Evolutionary conservation across 2,888 invertebrate genomes (phyloP), one percentile per base, ranked within the genome.

Genomic region (Scrobipalpa costella): DNA sequence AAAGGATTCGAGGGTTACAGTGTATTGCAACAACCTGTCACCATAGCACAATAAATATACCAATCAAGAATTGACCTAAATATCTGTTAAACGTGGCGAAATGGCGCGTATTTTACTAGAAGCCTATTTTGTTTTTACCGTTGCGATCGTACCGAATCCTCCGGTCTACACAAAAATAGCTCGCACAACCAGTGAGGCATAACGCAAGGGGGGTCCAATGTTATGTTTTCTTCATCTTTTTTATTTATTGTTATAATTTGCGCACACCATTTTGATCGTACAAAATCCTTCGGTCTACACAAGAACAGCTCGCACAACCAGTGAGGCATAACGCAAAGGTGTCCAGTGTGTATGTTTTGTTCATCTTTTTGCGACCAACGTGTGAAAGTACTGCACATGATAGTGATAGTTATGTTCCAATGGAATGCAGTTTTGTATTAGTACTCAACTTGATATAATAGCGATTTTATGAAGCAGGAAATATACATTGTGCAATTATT

Each of bases 341-440:
- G 55, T 55, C 55, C 34, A 55, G 55, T 55, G 27, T 34, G 15
- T n/a, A 55, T 55, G 34, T 34, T 55, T 34, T 55, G 34, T 33
- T 34, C 34, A 34, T 34, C 55, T 55, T 55, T 55, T 55, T 55
- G 55, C 55, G 5, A 33, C 33, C 34, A 55, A 55, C 34, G 55
- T 55, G 55, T 55, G 55, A 55, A 55, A 55, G 55, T 55, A 55
- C 55, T 55, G 34, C 15, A 34, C 34, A 55, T 52, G 55, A 55
- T 34, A 55, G 34, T n/a, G 33, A 55, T 55, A 55, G 55, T 55
- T 55, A 27, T 27, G 34, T 8, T 33, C 15, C 19, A 27, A 11
- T 21, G 50, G 50, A 27, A 27, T 52, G 52, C 19, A 27, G 52
- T 52, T 13, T 52, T 52, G 11, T 52, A 21, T 52, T 52, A 8